These are phyloP conservation scores for Apis florea DNA, from an alignment of 1,140 invertebrate species.

Conservation along the genomic window DNA sequence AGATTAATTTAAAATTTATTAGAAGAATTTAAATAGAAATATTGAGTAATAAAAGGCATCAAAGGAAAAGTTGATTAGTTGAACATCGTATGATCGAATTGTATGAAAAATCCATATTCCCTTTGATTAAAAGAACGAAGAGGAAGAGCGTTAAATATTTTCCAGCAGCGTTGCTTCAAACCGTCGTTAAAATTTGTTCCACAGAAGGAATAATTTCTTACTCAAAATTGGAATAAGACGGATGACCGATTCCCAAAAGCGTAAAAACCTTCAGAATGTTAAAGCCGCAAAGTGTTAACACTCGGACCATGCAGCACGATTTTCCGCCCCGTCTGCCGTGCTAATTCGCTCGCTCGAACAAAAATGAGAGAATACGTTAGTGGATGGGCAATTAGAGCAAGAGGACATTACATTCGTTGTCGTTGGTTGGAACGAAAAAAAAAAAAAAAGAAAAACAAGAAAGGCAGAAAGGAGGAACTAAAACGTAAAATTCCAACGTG, in stretches of 20 bases:
- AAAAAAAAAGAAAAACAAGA: too few species aligned
- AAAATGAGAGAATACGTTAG: slow-evolving; percentile 49
- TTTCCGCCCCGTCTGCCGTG: slow-evolving; percentile 45
- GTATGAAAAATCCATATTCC: too few species aligned
- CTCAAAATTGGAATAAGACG: neutral
- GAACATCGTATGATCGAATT: too few species aligned
- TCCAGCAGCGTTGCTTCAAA: too few species aligned
- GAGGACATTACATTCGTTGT: slow-evolving; percentile 39
- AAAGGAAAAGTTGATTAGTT: too few species aligned
- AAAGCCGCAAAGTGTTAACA: slow-evolving; percentile 26
- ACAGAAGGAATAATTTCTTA: neutral
- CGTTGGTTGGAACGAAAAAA: neutral
- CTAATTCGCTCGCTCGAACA: slow-evolving; percentile 51
- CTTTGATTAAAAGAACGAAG: too few species aligned
- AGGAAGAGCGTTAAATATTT: too few species aligned
- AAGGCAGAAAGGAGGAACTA: neutral
- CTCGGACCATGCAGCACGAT: slow-evolving; percentile 33
- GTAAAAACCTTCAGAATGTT: neutral
- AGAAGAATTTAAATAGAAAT: too few species aligned
- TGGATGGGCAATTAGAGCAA: slow-evolving; percentile 56
- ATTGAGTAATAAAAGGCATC: too few species aligned
- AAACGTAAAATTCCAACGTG: slow-evolving; percentile 43
- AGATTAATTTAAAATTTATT: too few species aligned
- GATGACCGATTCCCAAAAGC: neutral
- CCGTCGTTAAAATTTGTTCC: neutral